A percentile compares a stretch with the other conserved stretches of the same genome.
Evolutionary conservation across 1,140 invertebrate genomes (phyloP).

Genomic region (Physella acuta): DNA sequence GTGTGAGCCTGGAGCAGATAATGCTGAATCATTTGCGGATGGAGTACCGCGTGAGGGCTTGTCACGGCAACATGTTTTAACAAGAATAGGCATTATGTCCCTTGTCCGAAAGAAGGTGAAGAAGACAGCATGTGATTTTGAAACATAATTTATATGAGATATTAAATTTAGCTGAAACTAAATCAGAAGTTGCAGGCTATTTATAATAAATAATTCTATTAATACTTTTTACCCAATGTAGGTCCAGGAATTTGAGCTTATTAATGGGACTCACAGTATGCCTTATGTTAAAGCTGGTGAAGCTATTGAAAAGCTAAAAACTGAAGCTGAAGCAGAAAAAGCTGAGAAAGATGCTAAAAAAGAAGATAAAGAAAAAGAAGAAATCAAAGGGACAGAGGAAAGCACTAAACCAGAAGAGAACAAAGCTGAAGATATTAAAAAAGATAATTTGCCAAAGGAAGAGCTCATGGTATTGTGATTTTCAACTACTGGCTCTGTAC

Average conservation of each 20-base stretch:
- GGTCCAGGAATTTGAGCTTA: slow-evolving; percentile 96
- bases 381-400: slow-evolving; percentile 49
- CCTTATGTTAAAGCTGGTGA: slow-evolving; percentile 72
- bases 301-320: slow-evolving; percentile 63
- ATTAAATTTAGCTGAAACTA: too few species aligned
- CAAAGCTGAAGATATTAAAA: slow-evolving; percentile 24
- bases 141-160: too few species aligned
- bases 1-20: slow-evolving; percentile 97
- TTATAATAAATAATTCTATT: slow-evolving; percentile 19
- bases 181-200: too few species aligned
- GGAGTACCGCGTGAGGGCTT: slow-evolving; percentile 98
- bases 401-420: slow-evolving; percentile 37
- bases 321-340: slow-evolving; percentile 54
- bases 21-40: slow-evolving; percentile 96
- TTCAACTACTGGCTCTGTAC: too few species aligned
- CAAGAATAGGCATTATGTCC: slow-evolving; percentile 98
- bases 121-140: too few species aligned
- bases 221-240: too few species aligned
- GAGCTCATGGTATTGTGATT: too few species aligned
- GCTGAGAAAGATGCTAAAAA: slow-evolving; percentile 37
- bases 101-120: slow-evolving; percentile 97
- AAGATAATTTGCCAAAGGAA: too few species aligned
- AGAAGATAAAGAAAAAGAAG: slow-evolving; percentile 61
- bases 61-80: slow-evolving; percentile 95
- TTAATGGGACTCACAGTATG: slow-evolving; percentile 98